Conservation (phyloP, 1,140 invertebrate species). For the Brachionus asplanchnoidis region DNA sequence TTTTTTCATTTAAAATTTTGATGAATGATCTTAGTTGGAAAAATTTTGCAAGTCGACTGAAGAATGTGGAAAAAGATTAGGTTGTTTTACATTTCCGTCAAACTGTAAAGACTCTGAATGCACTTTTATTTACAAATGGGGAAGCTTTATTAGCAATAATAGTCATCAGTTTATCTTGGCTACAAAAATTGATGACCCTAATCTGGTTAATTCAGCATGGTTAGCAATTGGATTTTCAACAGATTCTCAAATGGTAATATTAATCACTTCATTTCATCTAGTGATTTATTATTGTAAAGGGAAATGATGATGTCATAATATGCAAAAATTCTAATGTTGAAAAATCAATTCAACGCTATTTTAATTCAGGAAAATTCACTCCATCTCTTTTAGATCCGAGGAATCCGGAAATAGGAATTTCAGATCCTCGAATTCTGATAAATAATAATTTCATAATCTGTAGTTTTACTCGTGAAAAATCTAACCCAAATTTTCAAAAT, state of each 20-base stretch:
- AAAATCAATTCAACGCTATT: slow-evolving; percentile 24
- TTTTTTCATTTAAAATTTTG: neutral
- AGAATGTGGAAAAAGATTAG: slow-evolving; percentile 2
- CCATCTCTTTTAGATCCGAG: neutral
- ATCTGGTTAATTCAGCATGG: neutral
- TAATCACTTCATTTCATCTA: neutral
- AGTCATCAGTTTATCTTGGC: neutral
- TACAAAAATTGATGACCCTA: neutral
- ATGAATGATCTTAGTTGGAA: too few species aligned
- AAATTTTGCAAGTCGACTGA: neutral
- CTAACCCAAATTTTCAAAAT: neutral
- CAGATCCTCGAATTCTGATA: neutral
- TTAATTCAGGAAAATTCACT: neutral
- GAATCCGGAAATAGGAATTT: slow-evolving; percentile 1
- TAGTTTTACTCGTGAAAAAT: slow-evolving; percentile 2
- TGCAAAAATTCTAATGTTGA: neutral
- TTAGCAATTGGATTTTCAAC: slow-evolving; percentile 33
- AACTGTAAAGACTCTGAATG: slow-evolving; percentile 34
- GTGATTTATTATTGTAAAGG: neutral
- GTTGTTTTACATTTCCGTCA: slow-evolving; percentile 3
- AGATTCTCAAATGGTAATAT: neutral
- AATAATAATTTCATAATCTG: slow-evolving; percentile 2
- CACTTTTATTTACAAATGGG: slow-evolving; percentile 34
- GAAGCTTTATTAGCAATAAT: neutral
- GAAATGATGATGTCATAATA: slow-evolving; percentile 37